Evolutionary conservation across 2,888 invertebrate species (phyloP).

Genomic region (Chrysopilus asiliformis): DNA sequence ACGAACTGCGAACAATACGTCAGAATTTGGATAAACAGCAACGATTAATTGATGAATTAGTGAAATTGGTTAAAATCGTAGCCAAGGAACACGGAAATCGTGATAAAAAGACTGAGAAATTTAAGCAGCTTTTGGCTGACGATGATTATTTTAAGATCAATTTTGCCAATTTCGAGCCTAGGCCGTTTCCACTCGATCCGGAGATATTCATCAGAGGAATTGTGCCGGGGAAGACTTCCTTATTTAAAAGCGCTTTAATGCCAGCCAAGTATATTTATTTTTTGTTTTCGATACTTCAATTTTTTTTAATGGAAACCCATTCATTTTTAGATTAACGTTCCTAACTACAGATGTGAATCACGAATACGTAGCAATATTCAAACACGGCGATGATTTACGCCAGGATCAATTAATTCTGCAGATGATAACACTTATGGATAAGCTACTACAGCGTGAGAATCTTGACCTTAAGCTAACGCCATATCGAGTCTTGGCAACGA

Average conservation of each 20-base stretch:
- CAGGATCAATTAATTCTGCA: slow-evolving; percentile 96
- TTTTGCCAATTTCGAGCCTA: slow-evolving; percentile 79
- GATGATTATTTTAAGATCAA: slow-evolving; percentile 70
- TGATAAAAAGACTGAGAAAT: slow-evolving; percentile 79
- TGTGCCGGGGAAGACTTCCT: slow-evolving; percentile 72
- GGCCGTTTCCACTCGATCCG: slow-evolving; percentile 92
- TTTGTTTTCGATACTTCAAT: not conserved
- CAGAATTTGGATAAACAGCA: slow-evolving; percentile 73
- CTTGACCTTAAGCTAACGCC: slow-evolving; percentile 93
- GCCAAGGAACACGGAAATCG: slow-evolving; percentile 84
- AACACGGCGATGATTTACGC: slow-evolving; percentile 92
- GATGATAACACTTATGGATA: slow-evolving; percentile 98
- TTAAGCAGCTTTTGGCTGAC: slow-evolving; percentile 72
- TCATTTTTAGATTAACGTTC: slow-evolving; percentile 56
- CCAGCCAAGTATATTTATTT: slow-evolving; percentile 51
- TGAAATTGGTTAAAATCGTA: slow-evolving; percentile 74
- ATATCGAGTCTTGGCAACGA: slow-evolving; percentile 89
- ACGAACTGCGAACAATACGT: slow-evolving; percentile 59
- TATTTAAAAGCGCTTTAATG: slow-evolving; percentile 95
- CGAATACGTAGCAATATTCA: slow-evolving; percentile 92
- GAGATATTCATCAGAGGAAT: slow-evolving; percentile 78
- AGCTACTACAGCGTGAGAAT: slow-evolving; percentile 83
- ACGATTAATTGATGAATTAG: slow-evolving; percentile 80
- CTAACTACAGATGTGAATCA: slow-evolving; percentile 57
- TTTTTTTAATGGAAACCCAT: not conserved